Evolutionary conservation across 2,113 vertebrate species (phyloP).

Genomic region (Eudorcas thomsonii): DNA sequence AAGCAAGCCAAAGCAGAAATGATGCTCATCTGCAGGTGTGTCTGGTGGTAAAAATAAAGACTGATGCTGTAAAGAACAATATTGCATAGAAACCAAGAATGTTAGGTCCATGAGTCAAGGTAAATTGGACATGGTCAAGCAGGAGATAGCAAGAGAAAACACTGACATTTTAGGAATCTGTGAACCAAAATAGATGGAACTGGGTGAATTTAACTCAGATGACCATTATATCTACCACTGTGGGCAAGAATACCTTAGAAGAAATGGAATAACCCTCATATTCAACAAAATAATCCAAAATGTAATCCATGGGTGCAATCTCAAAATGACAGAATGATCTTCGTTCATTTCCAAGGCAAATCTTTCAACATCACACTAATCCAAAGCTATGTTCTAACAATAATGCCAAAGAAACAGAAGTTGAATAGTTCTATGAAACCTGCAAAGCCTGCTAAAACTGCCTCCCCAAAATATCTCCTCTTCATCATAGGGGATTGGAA

Average conservation of each 20-base stretch:
- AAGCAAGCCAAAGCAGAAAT: not conserved
- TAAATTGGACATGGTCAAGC: not conserved
- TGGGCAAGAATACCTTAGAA: not conserved
- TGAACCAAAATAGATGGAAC: not conserved
- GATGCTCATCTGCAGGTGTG: not conserved
- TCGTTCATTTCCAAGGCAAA: not conserved
- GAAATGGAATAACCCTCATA: not conserved
- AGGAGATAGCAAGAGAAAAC: not conserved
- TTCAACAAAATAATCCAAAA: not conserved
- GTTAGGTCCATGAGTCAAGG: not conserved
- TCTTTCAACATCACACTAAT: not conserved
- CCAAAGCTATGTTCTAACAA: not conserved
- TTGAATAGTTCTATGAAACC: not conserved
- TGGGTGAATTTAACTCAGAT: not conserved
- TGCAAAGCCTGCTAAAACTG: not conserved
- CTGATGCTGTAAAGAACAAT: not conserved
- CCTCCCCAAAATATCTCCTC: not conserved
- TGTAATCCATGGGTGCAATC: not conserved
- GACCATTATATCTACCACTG: not conserved
- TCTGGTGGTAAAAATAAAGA: not conserved
- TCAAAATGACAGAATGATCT: not conserved
- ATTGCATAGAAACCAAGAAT: not conserved
- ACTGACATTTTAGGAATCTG: not conserved
- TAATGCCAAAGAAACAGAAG: not conserved
- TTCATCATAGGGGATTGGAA: not conserved